Evolutionary conservation across 2,113 vertebrate species (phyloP).

Genomic region (Thryonomys swinderianus): DNA sequence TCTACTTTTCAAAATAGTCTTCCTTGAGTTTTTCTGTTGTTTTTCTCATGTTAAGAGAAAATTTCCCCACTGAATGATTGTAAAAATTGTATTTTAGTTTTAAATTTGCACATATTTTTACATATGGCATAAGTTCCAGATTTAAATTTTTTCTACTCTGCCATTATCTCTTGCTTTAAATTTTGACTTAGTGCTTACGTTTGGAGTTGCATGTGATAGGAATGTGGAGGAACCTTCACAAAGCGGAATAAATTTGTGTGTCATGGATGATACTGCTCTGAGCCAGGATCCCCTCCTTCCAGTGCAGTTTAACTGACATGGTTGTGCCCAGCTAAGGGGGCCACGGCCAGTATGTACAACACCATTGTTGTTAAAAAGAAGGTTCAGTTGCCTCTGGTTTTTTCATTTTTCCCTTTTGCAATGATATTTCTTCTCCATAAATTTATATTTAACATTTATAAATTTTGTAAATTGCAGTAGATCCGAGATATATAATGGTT

Average conservation of each 20-base stretch:
- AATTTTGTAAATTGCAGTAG: background rate
- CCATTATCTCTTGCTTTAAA: background rate
- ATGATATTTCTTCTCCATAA: background rate
- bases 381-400: background rate
- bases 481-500: background rate
- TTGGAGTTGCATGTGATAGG: background rate
- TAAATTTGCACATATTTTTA: background rate
- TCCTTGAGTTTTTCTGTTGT: background rate
- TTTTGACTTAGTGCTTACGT: background rate
- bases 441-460: background rate
- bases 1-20: background rate
- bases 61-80: background rate
- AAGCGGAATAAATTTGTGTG: too few species aligned
- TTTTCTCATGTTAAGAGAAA: background rate
- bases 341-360: background rate
- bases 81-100: background rate
- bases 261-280: background rate
- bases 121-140: background rate
- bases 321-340: too few species aligned
- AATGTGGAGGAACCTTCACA: background rate
- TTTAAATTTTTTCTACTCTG: background rate
- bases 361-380: background rate
- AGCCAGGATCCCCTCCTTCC: background rate
- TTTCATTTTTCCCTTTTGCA: background rate
- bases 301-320: background rate